Evolutionary conservation across 2,888 invertebrate genomes (phyloP).

Genomic region (Agriopis leucophaearia): DNA sequence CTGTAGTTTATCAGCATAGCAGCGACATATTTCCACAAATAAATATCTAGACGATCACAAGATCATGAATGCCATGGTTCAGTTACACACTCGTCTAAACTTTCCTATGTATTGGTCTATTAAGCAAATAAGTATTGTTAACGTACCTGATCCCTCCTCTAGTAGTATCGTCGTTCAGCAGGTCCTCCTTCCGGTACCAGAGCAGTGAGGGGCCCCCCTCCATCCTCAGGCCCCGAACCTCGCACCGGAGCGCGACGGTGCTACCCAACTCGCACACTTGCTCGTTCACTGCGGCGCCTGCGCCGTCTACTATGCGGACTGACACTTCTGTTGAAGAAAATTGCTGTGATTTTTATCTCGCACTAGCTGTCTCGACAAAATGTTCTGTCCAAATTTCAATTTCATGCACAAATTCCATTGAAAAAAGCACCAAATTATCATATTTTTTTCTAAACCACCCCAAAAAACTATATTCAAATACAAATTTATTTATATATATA

Average conservation of each 20-base stretch:
- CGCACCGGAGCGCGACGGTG: slow-evolving; percentile 79
- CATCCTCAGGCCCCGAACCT: slow-evolving; percentile 78
- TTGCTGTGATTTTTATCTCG: not conserved
- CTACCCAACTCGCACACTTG: slow-evolving; percentile 81
- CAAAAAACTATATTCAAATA: no score
- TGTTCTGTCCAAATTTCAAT: not conserved
- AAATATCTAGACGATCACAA: no score
- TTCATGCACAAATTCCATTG: no score
- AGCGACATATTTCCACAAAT: no score
- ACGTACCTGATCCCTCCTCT: slow-evolving; percentile 79
- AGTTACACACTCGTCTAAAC: no score
- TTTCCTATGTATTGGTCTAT: no score
- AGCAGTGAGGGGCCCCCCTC: slow-evolving; percentile 79
- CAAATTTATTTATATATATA: no score
- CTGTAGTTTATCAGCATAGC: no score
- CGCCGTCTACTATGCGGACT: slow-evolving; percentile 80
- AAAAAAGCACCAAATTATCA: no score
- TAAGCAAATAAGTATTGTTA: not conserved
- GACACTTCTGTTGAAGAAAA: slow-evolving; percentile 70
- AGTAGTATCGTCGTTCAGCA: slow-evolving; percentile 80
- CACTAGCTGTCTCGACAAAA: not conserved
- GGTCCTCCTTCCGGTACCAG: slow-evolving; percentile 75
- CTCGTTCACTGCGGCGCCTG: slow-evolving; percentile 76
- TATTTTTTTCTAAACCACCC: no score
- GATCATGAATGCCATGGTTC: no score